These are phyloP conservation scores for Leptinotarsa undecemlineata DNA, from an alignment of 1,140 invertebrate species.

Conservation along the genomic window DNA sequence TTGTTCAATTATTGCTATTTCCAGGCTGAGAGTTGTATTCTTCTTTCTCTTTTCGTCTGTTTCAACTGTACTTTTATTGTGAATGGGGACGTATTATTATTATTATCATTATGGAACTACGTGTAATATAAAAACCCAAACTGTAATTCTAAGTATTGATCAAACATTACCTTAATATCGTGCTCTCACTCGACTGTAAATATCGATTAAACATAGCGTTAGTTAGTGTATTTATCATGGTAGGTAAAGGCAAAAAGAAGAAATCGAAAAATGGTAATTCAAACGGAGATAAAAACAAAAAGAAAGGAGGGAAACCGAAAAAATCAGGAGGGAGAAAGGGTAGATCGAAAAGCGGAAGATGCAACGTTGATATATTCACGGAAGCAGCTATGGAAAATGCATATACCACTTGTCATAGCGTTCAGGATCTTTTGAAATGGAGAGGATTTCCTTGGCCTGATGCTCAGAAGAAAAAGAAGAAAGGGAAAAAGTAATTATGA, in stretches of 20 bases:
- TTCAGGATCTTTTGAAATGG: slow-evolving; percentile 76
- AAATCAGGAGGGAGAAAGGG: slow-evolving; percentile 62
- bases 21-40: no score
- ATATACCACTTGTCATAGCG: slow-evolving; percentile 85
- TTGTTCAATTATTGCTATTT: no score
- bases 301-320: slow-evolving; percentile 58
- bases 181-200: no score
- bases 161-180: no score
- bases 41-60: no score
- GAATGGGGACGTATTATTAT: no score
- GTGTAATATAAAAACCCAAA: no score
- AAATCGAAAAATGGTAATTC: slow-evolving; percentile 59
- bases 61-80: no score
- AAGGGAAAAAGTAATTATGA: slow-evolving; percentile 62
- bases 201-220: slow-evolving; percentile 7
- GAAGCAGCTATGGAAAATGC: slow-evolving; percentile 86
- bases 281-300: slow-evolving; percentile 60
- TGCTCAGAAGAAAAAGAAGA: slow-evolving; percentile 80
- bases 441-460: slow-evolving; percentile 84
- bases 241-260: slow-evolving; percentile 45
- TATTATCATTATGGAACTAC: no score
- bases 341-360: slow-evolving; percentile 63
- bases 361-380: slow-evolving; percentile 79
- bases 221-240: slow-evolving; percentile 1
- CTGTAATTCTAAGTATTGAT: no score